These are phyloP conservation scores for Sphyrna mokarran DNA, from an alignment of 2,113 vertebrate genomes.

Conservation along the genomic window DNA sequence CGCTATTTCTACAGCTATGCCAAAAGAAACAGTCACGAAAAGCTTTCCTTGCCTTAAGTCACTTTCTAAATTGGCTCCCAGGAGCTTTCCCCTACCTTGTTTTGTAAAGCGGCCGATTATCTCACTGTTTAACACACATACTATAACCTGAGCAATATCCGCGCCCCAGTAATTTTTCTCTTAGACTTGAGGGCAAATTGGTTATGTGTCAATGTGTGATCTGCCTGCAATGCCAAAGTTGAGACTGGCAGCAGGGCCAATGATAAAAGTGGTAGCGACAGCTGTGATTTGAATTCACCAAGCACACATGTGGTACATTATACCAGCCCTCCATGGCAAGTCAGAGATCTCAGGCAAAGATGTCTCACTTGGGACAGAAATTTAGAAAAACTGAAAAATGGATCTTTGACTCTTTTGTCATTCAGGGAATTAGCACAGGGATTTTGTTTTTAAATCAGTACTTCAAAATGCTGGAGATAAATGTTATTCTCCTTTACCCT, in stretches of 20 bases:
- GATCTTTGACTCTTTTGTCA: background rate
- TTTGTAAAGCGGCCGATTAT: slow-evolving; percentile 67
- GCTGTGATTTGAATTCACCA: background rate
- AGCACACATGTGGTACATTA: background rate
- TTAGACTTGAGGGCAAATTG: slow-evolving; percentile 45
- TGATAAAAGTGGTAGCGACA: background rate
- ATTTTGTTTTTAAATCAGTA: background rate
- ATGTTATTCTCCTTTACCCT: background rate
- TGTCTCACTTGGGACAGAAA: background rate
- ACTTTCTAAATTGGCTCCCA: slow-evolving; percentile 90
- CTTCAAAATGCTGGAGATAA: background rate
- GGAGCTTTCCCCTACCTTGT: slow-evolving; percentile 78
- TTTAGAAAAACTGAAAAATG: background rate
- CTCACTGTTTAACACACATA: slow-evolving; percentile 64
- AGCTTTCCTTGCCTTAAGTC: slow-evolving; percentile 75
- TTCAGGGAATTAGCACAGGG: background rate
- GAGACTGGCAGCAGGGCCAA: background rate
- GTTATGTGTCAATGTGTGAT: background rate
- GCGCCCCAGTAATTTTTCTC: slow-evolving; percentile 61
- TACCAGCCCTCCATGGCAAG: too few species aligned
- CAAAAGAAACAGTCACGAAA: slow-evolving; percentile 58
- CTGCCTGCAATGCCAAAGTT: background rate
- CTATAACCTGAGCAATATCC: slow-evolving; percentile 71
- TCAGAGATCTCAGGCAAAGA: background rate
- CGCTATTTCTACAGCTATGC: slow-evolving; percentile 57